Base-by-base conservation (phyloP, 1,140 invertebrate genomes). In the Heliothis virescens region DNA sequence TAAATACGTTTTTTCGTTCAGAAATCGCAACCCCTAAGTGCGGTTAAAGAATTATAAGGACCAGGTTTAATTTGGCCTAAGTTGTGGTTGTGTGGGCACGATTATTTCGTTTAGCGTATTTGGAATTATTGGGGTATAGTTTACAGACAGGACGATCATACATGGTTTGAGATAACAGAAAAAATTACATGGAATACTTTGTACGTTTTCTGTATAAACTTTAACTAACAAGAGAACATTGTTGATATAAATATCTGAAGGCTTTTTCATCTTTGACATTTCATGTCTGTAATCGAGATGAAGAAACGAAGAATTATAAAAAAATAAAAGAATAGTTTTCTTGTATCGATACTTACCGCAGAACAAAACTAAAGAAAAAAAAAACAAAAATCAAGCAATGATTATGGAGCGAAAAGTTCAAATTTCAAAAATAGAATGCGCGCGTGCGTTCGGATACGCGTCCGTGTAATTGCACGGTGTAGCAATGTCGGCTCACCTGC, bases 11-110 rank as follows among this genome's bases (percentile, higher is more conserved):
- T 90, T 88, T 89, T 89, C 57, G 83, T 85, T 80, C 80, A 82
- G 73, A 87, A 91, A 89, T 91, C 87, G 89, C 87, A 88, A 90
- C 89, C 90, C 88, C 86, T 91, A 88, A 90, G 81, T 89, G 90
- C 90, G 90, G 91, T 88, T 89, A 81, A 75, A 79, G 85, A 86
- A 87, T 86, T 89, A 85, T 79, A 87, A 85, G 76, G 59, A 79
- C 79, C 76, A 67, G 80, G 69, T 89, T 91, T 90, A 86, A 90
- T 89, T 86, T 86, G 79, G 79, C 74, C 79, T 87, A 90, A 88
- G 84, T 84, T 84, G 82, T 53, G 52, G 79, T 57, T 69, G 80
- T 86, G 86, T 79, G 86, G 86, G 82, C 57, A 12, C 26, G 21
- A 73, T 69, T 76, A 65, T 62, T 63, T 77, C 67, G 55, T 77